Conservation (phyloP, 2,113 vertebrate species). For the Neogobius melanostomus region DNA sequence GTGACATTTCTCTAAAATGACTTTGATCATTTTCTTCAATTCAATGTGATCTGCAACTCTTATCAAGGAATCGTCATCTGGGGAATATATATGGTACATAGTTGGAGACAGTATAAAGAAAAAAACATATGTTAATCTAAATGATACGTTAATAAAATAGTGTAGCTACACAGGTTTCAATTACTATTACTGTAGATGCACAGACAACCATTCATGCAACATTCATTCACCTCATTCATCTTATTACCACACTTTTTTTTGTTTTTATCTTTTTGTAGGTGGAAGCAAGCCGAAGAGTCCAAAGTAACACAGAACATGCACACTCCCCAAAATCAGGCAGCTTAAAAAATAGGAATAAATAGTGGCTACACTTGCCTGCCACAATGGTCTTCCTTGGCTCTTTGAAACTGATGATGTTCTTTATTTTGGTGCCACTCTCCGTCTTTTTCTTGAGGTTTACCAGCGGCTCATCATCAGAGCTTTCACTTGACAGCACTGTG, state of each 20-base stretch:
- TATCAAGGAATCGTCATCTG: slow-evolving; percentile 34
- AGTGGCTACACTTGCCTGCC: slow-evolving; percentile 12
- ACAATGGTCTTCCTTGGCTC: slow-evolving; percentile 18
- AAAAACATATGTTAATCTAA: too few species aligned
- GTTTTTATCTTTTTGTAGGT: too few species aligned
- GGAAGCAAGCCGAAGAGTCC: too few species aligned
- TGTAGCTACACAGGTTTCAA: too few species aligned
- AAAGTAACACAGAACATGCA: too few species aligned
- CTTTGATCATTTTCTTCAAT: slow-evolving; percentile 53
- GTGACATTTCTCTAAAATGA: slow-evolving; percentile 58
- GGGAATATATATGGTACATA: background rate
- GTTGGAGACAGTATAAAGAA: background rate
- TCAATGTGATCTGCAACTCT: slow-evolving; percentile 30
- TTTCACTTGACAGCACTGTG: slow-evolving; percentile 37
- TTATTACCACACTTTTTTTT: too few species aligned
- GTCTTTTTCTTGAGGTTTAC: slow-evolving; percentile 35
- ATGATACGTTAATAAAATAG: too few species aligned
- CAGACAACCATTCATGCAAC: too few species aligned
- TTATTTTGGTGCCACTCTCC: slow-evolving; percentile 8
- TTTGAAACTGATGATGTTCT: slow-evolving; percentile 1
- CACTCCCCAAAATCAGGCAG: too few species aligned
- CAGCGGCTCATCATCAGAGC: slow-evolving; percentile 59
- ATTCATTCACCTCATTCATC: too few species aligned
- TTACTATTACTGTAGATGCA: too few species aligned
- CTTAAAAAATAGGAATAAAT: too few species aligned